Evolutionary conservation across 2,797 vertebrate genomes (phyloP), one percentile per base, ranked within the genome.

Genomic region (Enteromius viviparus): DNA sequence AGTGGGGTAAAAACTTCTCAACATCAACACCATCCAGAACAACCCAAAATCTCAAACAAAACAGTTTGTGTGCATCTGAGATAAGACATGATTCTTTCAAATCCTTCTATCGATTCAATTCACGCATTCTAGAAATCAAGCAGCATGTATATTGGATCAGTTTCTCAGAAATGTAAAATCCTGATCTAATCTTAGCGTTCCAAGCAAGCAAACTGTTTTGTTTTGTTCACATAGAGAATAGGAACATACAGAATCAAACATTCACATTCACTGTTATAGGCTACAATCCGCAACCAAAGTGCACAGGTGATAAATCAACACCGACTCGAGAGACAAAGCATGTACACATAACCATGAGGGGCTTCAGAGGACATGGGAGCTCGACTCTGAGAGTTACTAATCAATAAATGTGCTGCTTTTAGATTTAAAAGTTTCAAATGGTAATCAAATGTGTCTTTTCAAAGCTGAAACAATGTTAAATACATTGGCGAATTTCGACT

Each of bases 121-220:
- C 0, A 23, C 37, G 0, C 12, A 66, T 55, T 65, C 32, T 32
- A 65, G 47, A 5, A 53, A 40, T 76, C 1, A 3, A 65, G 37
- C 21, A n/a, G 55, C 5, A 45, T 21, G 68, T 55, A 26, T 49
- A 62, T 47, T 47, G 23, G 11, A 60, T 45, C 23, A 10, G 53
- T 66, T 76, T n/a, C 17, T n/a, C 26, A 45, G 3, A 64, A 23
- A 47, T 15, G 11, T 32, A 68, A 7, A 23, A 80, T 58, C n/a
- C 1, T 76, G 14, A 47, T 68, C 26, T 23, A 60, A 15, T 77
- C 14, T 45, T 78, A 83, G 32, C 4, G 7, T 71, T 70, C 85
- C 84, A 90, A 91, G 92, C 93, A 92, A 93, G 94, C 93, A 94
- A 91, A 94, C 92, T 89, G 92, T 88, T 89, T 93, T 89, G 92